A percentile compares a stretch with the other conserved stretches of the same genome.
Evolutionary conservation across 2,113 vertebrate genomes (phyloP).

Genomic region (Hydrochoerus hydrochaeris): DNA sequence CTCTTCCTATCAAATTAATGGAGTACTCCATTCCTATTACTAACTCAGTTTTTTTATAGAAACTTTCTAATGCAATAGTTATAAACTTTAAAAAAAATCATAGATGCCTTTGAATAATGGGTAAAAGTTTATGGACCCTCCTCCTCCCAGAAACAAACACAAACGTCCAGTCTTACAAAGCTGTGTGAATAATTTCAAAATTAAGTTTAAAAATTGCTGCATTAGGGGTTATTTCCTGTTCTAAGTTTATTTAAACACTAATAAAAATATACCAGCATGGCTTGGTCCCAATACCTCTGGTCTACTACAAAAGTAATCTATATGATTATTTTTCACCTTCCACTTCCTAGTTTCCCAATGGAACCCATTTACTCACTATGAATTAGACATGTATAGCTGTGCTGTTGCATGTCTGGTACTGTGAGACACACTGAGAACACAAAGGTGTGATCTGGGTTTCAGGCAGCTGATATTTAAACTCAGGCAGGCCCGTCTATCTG

Average conservation of each 20-base stretch:
- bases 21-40: background rate
- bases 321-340: background rate
- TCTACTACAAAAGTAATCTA: background rate
- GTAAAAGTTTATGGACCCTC: background rate
- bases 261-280: background rate
- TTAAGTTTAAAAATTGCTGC: background rate
- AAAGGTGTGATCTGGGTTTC: background rate
- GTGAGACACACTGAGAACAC: background rate
- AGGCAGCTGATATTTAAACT: background rate
- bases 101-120: background rate
- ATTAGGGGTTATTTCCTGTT: background rate
- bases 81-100: background rate
- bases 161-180: background rate
- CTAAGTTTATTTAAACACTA: slow-evolving; percentile 26
- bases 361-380: background rate
- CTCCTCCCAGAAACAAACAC: background rate
- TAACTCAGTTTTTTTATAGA: slow-evolving; percentile 27
- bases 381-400: background rate
- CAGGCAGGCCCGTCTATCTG: background rate
- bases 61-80: background rate
- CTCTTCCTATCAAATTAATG: background rate
- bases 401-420: background rate
- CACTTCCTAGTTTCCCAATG: background rate
- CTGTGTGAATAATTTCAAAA: slow-evolving; percentile 31
- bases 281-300: background rate